A percentile compares a stretch with the other conserved stretches of the same genome.
Conservation (phyloP, 1,140 invertebrate genomes). For the Hydropsyche tenuis region DNA sequence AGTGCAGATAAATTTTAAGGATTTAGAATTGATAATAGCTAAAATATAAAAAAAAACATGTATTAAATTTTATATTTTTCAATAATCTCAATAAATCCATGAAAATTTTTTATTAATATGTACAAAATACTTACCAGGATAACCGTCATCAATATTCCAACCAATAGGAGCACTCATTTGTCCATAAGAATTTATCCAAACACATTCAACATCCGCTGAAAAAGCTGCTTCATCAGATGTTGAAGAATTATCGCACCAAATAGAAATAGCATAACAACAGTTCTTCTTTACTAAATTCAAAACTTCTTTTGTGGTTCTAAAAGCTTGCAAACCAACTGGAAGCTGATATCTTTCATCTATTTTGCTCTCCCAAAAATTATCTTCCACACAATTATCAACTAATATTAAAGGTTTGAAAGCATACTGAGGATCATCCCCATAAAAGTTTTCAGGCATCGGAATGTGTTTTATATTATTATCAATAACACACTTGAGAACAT, state of each 20-base stretch:
- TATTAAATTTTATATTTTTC: no score
- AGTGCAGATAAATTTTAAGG: no score
- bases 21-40: no score
- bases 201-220: slow-evolving; percentile 57
- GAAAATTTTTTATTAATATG: no score
- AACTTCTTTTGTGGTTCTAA: slow-evolving; percentile 68
- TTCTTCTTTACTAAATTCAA: slow-evolving; percentile 65
- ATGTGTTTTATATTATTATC: slow-evolving; percentile 28
- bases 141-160: background rate
- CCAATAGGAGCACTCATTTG: slow-evolving; percentile 57
- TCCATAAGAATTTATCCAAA: slow-evolving; percentile 69
- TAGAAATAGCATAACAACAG: slow-evolving; percentile 60
- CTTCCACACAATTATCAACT: slow-evolving; percentile 31
- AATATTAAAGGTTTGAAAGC: slow-evolving; percentile 39
- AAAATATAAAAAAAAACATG: no score
- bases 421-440: background rate
- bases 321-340: slow-evolving; percentile 62
- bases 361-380: slow-evolving; percentile 47
- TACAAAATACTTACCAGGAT: no score
- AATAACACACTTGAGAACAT: background rate
- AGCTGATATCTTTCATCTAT: slow-evolving; percentile 50
- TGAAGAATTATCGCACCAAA: slow-evolving; percentile 68
- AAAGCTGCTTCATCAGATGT: slow-evolving; percentile 64
- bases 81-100: no score
- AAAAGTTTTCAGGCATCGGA: slow-evolving; percentile 26